Conservation (phyloP, 2,113 vertebrate species). For the Barnardius zonarius region DNA sequence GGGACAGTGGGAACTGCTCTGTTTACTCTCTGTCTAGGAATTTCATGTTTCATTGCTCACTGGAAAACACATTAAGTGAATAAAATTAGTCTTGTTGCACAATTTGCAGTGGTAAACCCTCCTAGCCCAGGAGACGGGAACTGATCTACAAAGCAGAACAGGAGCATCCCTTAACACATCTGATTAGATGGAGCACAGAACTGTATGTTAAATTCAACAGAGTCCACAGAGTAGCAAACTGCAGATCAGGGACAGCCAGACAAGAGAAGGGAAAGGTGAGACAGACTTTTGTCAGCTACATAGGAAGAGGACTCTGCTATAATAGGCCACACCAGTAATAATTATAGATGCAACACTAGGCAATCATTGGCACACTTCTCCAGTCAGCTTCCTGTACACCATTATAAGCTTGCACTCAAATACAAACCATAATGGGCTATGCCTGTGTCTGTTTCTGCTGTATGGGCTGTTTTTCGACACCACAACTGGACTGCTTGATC, state of each 20-base stretch:
- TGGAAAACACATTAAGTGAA: background rate
- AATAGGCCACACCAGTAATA: background rate
- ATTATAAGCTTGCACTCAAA: background rate
- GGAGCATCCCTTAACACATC: accelerated
- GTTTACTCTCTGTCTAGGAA: background rate
- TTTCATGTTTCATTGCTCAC: background rate
- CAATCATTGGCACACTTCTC: background rate
- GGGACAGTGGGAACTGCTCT: background rate
- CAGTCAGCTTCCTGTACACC: background rate
- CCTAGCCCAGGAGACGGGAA: background rate
- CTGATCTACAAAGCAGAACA: background rate
- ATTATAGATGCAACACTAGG: background rate
- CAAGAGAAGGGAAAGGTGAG: background rate
- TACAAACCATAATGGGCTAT: background rate
- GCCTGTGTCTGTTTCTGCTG: background rate
- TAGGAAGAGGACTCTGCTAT: background rate
- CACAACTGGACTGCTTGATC: background rate
- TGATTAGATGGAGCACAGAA: background rate
- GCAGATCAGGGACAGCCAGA: background rate
- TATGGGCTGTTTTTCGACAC: background rate
- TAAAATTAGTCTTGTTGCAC: background rate
- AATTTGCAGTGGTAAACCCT: background rate
- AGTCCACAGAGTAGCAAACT: background rate
- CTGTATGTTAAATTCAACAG: background rate
- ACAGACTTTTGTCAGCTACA: background rate